Conservation (phyloP, 2,888 invertebrate species). For the Sthenelais limicola region DNA sequence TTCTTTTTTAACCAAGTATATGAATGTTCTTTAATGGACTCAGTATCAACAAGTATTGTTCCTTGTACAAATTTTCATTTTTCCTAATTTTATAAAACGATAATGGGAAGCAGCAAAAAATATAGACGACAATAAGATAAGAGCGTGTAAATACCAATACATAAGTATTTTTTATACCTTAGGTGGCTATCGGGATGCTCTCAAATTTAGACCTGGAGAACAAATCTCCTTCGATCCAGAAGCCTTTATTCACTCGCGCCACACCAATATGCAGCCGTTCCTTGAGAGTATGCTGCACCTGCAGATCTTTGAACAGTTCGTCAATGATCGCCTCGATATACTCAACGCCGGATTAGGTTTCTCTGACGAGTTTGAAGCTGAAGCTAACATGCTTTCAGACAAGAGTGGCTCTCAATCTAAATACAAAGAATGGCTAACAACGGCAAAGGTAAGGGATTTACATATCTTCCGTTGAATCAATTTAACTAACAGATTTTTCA, state of each 20-base stretch:
- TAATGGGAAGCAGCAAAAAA: no score
- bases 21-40: neutral
- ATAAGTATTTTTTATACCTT: no score
- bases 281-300: constrained; percentile 90
- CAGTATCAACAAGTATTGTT: neutral
- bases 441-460: constrained; percentile 76
- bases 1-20: no score
- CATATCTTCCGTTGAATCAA: no score
- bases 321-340: constrained; percentile 93
- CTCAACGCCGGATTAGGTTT: constrained; percentile 93
- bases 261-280: constrained; percentile 88
- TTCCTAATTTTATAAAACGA: no score
- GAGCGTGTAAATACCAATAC: no score
- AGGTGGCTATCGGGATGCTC: constrained; percentile 80
- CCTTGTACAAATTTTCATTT: neutral
- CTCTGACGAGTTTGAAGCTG: constrained; percentile 95
- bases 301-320: constrained; percentile 82
- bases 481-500: no score
- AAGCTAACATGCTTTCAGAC: constrained; percentile 82
- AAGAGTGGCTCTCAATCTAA: constrained; percentile 78
- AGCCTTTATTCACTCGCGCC: constrained; percentile 89
- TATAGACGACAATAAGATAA: no score
- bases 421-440: constrained; percentile 86
- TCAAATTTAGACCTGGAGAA: constrained; percentile 79
- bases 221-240: constrained; percentile 89